These are phyloP conservation scores for Empidonax traillii DNA, from an alignment of 2,113 vertebrate species.

Conservation along the genomic window DNA sequence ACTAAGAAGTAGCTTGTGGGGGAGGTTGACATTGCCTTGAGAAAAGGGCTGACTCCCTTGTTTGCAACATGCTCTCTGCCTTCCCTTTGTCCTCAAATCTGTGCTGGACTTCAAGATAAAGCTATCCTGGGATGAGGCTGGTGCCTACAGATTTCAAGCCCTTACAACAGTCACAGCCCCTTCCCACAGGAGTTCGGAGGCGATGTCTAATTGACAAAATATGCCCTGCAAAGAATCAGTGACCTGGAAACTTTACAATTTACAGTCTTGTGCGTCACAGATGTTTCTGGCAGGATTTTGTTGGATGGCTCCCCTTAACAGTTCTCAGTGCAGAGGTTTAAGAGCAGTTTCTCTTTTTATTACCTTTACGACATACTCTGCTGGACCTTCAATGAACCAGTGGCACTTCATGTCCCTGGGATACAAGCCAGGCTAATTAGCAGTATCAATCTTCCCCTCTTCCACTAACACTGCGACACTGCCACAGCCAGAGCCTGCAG, in stretches of 20 bases:
- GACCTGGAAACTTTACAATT: slow-evolving; percentile 6
- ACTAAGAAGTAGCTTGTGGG: background rate
- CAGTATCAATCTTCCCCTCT: slow-evolving; percentile 40
- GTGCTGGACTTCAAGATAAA: background rate
- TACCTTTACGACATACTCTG: slow-evolving; percentile 37
- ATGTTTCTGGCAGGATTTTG: slow-evolving; percentile 32
- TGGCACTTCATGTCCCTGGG: slow-evolving; percentile 29
- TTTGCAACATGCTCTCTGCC: background rate
- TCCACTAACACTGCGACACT: background rate
- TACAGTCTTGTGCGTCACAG: background rate
- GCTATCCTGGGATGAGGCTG: background rate
- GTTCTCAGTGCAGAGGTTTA: background rate
- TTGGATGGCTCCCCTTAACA: background rate
- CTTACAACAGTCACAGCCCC: background rate
- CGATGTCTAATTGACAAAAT: slow-evolving; percentile 3
- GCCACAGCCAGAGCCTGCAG: background rate
- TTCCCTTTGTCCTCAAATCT: background rate
- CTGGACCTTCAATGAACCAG: slow-evolving; percentile 47
- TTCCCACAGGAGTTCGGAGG: background rate
- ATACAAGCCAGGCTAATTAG: slow-evolving; percentile 50
- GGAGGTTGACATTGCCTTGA: background rate
- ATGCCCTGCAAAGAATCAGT: background rate
- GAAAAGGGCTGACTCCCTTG: background rate
- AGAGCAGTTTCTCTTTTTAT: slow-evolving; percentile 27
- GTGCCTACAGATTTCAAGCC: background rate